These are phyloP conservation scores for Recurvirostra avosetta DNA, from an alignment of 2,113 vertebrate species.

Conservation along the genomic window DNA sequence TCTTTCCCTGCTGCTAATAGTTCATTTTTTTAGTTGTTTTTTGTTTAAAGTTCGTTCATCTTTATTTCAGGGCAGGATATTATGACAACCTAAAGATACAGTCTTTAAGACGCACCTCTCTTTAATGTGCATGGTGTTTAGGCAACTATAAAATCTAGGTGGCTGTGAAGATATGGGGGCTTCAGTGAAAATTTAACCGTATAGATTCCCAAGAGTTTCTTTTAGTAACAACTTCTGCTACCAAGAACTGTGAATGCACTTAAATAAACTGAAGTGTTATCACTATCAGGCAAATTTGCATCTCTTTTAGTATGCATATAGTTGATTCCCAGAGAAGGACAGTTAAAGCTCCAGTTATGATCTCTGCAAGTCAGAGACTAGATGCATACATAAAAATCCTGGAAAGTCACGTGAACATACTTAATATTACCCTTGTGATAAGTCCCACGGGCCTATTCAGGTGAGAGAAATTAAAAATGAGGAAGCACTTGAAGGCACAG, in stretches of 20 bases:
- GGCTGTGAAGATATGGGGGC: background rate
- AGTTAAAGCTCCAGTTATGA: background rate
- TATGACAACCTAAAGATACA: background rate
- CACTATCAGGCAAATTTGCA: background rate
- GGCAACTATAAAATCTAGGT: background rate
- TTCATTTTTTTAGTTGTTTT: background rate
- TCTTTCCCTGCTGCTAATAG: background rate
- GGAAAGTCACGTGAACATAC: background rate
- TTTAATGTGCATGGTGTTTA: background rate
- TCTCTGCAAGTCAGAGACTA: background rate
- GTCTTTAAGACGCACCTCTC: background rate
- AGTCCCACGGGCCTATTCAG: background rate
- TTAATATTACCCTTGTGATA: background rate
- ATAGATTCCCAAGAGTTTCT: background rate
- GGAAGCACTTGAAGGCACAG: background rate
- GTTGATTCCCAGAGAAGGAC: background rate
- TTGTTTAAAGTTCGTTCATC: background rate
- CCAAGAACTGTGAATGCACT: background rate
- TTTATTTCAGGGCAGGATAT: background rate
- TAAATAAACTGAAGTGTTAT: background rate
- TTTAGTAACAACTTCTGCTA: background rate
- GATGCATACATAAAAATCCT: background rate
- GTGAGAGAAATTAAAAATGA: constrained; percentile 1
- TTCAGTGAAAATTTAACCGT: background rate
- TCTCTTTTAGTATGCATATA: background rate